Percentiles rank a stretch among this genome's conserved stretches.
phyloP scores from a whole-genome alignment of 2,113 vertebrate genomes.

The Ibidorhyncha struthersii region DNA sequence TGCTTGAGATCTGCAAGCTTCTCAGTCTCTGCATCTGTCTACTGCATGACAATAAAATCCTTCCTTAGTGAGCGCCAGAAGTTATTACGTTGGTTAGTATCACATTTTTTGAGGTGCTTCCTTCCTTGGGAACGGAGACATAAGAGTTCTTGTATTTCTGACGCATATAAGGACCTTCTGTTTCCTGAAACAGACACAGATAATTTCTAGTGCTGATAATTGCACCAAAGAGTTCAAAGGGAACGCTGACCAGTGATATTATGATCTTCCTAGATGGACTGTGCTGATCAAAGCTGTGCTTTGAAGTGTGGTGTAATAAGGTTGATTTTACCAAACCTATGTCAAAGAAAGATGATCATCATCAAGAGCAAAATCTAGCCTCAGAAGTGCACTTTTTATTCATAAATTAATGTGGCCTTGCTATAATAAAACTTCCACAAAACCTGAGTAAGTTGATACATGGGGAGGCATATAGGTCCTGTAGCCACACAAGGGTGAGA shows the following conservation, averaged over 20 bases:
- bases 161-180: not conserved
- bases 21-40: not conserved
- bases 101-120: not conserved
- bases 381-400: not conserved
- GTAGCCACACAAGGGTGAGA: not conserved
- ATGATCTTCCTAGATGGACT: not conserved
- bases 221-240: not conserved
- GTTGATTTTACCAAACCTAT: not conserved
- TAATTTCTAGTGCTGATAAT: not conserved
- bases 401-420: not conserved
- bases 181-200: not conserved
- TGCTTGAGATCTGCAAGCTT: not conserved
- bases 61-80: not conserved
- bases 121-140: not conserved
- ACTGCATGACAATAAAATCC: not conserved
- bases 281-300: not conserved
- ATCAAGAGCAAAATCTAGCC: not conserved
- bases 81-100: not conserved
- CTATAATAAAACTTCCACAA: not conserved
- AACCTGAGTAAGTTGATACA: not conserved
- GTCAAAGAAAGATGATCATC: not conserved
- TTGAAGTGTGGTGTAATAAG: not conserved
- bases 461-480: accelerated
- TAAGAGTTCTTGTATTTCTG: not conserved
- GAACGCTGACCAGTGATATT: not conserved